Percentiles rank a stretch among this genome's conserved stretches.
Conservation (phyloP, 2,888 invertebrate genomes). For the Coremacera marginata region DNA sequence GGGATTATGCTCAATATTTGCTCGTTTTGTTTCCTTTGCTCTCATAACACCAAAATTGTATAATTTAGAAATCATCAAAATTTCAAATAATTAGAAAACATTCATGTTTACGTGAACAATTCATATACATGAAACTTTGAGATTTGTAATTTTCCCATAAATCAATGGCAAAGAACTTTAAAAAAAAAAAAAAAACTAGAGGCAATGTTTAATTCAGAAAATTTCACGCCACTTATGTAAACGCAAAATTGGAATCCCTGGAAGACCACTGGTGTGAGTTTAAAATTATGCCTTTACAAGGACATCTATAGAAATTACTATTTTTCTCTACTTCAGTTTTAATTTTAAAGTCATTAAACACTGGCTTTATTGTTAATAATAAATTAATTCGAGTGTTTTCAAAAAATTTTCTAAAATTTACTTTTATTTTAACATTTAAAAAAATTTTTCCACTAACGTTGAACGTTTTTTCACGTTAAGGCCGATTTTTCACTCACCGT, state of each 20-base stretch:
- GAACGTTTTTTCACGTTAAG: not conserved
- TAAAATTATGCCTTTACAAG: not conserved
- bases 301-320: not conserved
- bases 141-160: too few relatives aligned
- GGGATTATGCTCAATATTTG: too few relatives aligned
- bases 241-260: not conserved
- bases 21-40: too few relatives aligned
- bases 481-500: constrained; percentile 29
- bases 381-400: not conserved
- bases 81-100: too few relatives aligned
- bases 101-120: too few relatives aligned
- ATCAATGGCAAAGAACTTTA: too few relatives aligned
- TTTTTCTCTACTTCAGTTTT: not conserved
- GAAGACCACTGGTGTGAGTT: not conserved
- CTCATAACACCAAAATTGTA: too few relatives aligned
- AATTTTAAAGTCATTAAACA: not conserved
- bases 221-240: constrained; percentile 1
- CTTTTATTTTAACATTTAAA: not conserved
- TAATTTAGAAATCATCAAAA: too few relatives aligned
- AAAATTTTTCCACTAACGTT: not conserved
- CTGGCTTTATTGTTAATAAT: not conserved
- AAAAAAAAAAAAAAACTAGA: too few relatives aligned
- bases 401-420: not conserved
- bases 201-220: too few relatives aligned
- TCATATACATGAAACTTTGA: too few relatives aligned